These are phyloP conservation scores for Leucania comma DNA, from an alignment of 2,888 invertebrate genomes.

Conservation along the genomic window DNA sequence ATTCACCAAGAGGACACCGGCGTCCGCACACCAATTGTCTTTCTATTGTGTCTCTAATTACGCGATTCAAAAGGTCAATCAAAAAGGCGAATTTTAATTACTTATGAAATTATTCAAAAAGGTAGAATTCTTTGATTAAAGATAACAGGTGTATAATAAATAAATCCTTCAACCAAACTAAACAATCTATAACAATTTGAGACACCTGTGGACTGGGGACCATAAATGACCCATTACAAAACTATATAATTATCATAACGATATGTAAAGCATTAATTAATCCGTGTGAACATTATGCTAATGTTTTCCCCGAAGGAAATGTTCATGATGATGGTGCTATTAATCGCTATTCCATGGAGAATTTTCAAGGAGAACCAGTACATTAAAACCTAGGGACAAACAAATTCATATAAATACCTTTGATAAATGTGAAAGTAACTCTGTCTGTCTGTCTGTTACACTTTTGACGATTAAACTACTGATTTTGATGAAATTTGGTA, in stretches of 20 bases:
- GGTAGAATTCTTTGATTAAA: not conserved
- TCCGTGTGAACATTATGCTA: slow-evolving; percentile 31
- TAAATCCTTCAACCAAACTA: too few species aligned
- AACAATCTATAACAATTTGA: not conserved
- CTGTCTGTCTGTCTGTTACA: too few species aligned
- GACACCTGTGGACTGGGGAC: slow-evolving; percentile 10
- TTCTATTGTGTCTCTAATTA: too few species aligned
- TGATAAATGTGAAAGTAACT: too few species aligned
- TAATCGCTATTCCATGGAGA: slow-evolving; percentile 12
- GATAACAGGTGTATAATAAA: not conserved
- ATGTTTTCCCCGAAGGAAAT: slow-evolving; percentile 34
- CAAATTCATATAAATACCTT: not conserved
- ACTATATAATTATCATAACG: slow-evolving; percentile 18
- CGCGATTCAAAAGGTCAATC: too few species aligned
- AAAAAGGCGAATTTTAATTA: not conserved
- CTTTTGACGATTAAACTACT: too few species aligned
- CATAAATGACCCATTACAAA: slow-evolving; percentile 28
- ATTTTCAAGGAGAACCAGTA: slow-evolving; percentile 22
- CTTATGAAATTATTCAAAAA: not conserved
- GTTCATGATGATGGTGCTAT: slow-evolving; percentile 21
- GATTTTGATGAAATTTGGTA: too few species aligned
- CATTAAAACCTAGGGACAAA: slow-evolving; percentile 5
- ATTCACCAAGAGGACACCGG: too few species aligned
- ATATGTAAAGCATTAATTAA: slow-evolving; percentile 28
- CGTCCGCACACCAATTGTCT: too few species aligned